Percentiles rank a stretch among this genome's conserved stretches.
Conservation (phyloP, 2,797 vertebrate genomes). For the Aldrovandia affinis region DNA sequence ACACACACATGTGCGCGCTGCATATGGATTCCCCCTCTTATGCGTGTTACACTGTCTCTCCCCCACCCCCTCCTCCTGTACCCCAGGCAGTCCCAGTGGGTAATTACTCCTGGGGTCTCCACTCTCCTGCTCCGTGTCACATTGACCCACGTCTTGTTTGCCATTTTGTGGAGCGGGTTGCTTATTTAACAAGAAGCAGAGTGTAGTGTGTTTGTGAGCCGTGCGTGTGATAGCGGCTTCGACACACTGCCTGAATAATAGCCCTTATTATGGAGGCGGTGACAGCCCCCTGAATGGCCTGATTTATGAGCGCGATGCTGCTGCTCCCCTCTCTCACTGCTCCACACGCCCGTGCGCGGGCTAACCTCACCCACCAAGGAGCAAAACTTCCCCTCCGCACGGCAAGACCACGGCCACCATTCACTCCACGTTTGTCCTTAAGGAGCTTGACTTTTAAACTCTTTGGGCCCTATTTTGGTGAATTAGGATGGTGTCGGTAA, state of each 20-base stretch:
- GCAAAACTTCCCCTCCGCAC: too few relatives aligned
- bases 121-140: conserved; percentile 94
- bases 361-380: conserved; percentile 35
- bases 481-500: too few relatives aligned
- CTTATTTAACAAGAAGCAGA: conserved; percentile 99
- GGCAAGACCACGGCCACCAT: too few relatives aligned
- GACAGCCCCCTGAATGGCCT: conserved; percentile 98
- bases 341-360: background rate
- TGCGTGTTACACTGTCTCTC: background rate
- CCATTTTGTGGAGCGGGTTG: conserved; percentile 99
- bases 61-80: conserved; percentile 69
- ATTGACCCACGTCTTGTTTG: conserved; percentile 99
- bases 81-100: conserved; percentile 71
- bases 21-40: too few relatives aligned
- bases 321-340: background rate
- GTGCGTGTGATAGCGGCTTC: conserved; percentile 99
- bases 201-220: conserved; percentile 95
- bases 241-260: conserved; percentile 99
- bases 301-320: conserved; percentile 95
- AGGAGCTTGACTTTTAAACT: too few relatives aligned
- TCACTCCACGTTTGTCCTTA: too few relatives aligned
- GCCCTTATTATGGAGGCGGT: conserved; percentile 98
- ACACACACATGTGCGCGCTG: background rate
- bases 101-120: conserved; percentile 97
- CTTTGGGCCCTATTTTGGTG: too few relatives aligned